Conservation (phyloP, 2,888 invertebrate genomes). For the Dicycla oo region DNA sequence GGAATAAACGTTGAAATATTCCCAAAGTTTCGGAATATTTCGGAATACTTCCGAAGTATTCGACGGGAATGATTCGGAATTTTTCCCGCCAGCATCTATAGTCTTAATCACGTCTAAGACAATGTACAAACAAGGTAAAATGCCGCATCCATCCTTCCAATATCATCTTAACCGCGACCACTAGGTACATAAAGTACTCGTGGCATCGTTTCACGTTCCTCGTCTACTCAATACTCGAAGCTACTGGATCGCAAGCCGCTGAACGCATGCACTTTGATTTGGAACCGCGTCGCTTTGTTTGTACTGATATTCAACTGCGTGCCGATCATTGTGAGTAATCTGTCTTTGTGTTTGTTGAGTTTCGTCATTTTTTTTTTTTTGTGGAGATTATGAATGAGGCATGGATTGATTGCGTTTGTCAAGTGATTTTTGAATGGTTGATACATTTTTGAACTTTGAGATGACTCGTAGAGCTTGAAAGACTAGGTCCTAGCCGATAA, state of each 20-base stretch:
- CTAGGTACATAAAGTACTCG: conserved; percentile 22
- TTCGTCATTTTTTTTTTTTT: conserved; percentile 16
- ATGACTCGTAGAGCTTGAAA: no score
- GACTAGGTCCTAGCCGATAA: no score
- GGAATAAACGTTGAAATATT: no score
- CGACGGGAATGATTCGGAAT: no score
- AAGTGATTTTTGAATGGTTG: background rate
- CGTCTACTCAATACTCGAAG: conserved; percentile 9
- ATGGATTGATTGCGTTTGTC: background rate
- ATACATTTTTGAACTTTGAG: background rate
- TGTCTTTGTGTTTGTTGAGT: conserved; percentile 19
- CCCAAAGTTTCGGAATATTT: no score
- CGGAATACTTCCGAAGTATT: no score
- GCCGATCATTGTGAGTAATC: conserved; percentile 18
- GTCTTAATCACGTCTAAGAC: no score
- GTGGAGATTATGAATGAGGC: conserved; percentile 11
- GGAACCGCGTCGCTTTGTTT: conserved; percentile 55
- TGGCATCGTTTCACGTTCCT: conserved; percentile 52
- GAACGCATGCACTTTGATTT: conserved; percentile 23
- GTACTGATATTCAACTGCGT: conserved; percentile 38
- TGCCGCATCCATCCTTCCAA: conserved; percentile 28
- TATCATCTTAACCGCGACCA: no score
- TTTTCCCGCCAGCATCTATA: no score
- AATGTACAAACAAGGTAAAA: no score
- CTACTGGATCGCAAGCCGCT: conserved; percentile 28